Conservation (phyloP, 2,888 invertebrate genomes). For the Metallyticus violacea region DNA sequence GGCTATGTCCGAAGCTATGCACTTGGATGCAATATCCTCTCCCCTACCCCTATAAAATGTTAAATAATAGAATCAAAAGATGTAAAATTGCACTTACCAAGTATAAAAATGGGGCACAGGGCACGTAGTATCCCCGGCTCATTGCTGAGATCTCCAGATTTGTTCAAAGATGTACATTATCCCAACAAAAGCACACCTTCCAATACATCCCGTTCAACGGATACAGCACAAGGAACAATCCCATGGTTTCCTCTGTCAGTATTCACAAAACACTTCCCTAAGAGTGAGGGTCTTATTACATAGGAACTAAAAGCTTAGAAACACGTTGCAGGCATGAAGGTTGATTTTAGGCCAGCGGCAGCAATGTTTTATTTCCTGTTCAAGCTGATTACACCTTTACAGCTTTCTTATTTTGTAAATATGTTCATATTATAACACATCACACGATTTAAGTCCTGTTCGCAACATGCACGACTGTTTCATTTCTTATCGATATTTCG, state of each 20-base stretch:
- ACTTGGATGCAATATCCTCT: too few species aligned
- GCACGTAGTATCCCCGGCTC: constrained; percentile 33
- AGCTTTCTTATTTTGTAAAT: background rate
- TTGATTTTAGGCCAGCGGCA: background rate
- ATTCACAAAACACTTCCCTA: background rate
- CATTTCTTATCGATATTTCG: background rate
- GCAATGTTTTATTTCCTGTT: background rate
- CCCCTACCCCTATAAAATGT: too few species aligned
- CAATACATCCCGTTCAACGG: background rate
- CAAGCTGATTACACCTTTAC: background rate
- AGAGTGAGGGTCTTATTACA: background rate
- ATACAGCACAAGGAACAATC: background rate
- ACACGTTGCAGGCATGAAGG: background rate
- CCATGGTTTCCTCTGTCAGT: background rate
- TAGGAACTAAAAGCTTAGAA: background rate
- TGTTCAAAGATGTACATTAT: background rate
- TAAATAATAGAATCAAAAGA: too few species aligned
- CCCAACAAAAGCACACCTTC: background rate
- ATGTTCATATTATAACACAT: background rate
- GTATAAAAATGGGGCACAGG: constrained; percentile 33
- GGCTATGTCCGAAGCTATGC: too few species aligned
- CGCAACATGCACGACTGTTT: background rate
- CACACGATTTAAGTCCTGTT: background rate
- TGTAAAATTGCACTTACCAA: constrained; percentile 33
- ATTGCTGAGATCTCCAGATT: constrained; percentile 19